Percentiles rank a stretch among this genome's conserved stretches.
Evolutionary conservation across 2,888 invertebrate genomes (phyloP).

Genomic region (Conistra vaccinii): DNA sequence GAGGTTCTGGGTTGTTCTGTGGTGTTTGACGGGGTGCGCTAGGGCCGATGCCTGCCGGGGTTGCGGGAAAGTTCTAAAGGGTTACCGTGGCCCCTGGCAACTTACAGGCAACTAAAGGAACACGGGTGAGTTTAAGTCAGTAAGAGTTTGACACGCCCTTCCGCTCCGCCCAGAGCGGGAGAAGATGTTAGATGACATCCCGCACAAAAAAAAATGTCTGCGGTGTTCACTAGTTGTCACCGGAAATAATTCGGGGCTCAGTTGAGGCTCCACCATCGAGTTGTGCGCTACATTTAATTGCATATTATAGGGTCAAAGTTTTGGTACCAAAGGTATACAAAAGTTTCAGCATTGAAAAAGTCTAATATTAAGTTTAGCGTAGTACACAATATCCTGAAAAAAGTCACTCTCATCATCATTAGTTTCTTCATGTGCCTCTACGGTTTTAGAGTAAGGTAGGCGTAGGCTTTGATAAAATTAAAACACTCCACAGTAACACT

Average conservation of each 20-base stretch:
- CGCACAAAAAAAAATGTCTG: no score
- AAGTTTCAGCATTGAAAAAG: not conserved
- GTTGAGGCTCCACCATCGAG: not conserved
- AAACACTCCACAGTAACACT: conserved; percentile 51
- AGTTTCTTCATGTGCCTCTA: not conserved
- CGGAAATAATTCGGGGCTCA: not conserved
- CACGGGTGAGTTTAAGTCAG: no score
- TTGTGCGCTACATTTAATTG: not conserved
- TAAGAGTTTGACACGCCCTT: no score
- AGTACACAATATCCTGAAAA: not conserved
- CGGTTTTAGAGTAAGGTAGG: not conserved
- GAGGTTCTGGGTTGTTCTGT: no score
- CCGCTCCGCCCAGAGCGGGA: no score
- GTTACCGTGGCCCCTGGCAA: no score
- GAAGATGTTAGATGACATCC: no score
- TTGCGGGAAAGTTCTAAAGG: no score
- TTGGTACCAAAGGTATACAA: not conserved
- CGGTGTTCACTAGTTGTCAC: not conserved
- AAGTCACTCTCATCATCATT: not conserved
- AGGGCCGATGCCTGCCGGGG: no score
- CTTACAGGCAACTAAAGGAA: no score
- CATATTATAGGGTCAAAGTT: not conserved
- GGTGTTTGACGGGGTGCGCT: no score
- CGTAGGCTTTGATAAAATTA: not conserved
- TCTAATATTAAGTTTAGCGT: not conserved